Base-by-base conservation (phyloP, 2,797 vertebrate genomes). In the Pangasius macronema region DNA sequence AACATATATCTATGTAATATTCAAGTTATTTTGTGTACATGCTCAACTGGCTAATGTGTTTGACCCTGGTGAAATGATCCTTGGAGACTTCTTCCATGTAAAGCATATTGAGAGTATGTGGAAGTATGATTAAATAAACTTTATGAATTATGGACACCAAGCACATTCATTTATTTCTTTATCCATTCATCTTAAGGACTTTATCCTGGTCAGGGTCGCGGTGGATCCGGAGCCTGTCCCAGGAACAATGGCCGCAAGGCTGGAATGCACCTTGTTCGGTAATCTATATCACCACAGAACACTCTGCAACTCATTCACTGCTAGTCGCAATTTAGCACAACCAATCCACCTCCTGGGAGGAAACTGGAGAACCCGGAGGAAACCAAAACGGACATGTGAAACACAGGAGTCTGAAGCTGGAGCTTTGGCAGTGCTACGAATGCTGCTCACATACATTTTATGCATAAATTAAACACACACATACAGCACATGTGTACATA, bases 71-170 rank as follows among this genome's bases (percentile, higher is more conserved):
- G 83, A 86, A 86, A 59, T 79, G 65, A 88, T 88, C 85, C 88
- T 90, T 84, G 81, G 86, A 89, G 87, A 89, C 80, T 83, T 86
- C 88, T 90, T 91, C 89, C 89, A 87, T 91, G 87, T 90, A 91
- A 91, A 90, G 83, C 89, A 55, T 88, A 89, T 88, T 86, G 68
- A 77, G 79, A 90, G 75, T 88, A 87, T 90, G 87, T 91, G 88
- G 70, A 88, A 76, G 83, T 85, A 85, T 63, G 67, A 91, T 46
- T 84, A 85, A 91, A 91, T 90, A 91, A 89, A 91, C 68, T 91
- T 88, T 86, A 88, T 86, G 85, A 86, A 89, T 88, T 88, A 89
- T 83, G 57, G 76, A 86, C 59, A 79, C 36, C 8, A 70, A n/a
- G 39, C 0, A 13, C 20, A 49, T 27, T 46, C 0, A 33, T 67